Base-by-base conservation (phyloP, 2,113 vertebrate genomes). In the mouse (Mus musculus) region DNA sequence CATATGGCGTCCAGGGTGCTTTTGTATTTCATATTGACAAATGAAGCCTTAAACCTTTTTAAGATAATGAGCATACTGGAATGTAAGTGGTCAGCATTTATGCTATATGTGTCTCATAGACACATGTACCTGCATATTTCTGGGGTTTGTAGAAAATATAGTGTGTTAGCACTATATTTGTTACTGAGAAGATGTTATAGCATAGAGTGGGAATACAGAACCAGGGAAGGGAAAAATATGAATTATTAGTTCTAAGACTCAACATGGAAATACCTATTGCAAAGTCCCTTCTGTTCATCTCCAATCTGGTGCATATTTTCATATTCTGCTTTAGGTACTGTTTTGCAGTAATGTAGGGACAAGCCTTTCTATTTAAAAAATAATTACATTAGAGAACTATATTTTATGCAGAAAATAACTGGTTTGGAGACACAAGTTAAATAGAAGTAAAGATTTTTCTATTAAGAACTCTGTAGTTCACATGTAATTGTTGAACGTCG, bases 401-500 rank as follows among this genome's bases (percentile, higher is more conserved):
- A 67, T n/a, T 67, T 77, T 49, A 63, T 77, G 3, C n/a, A 72
- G 54, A 49, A 95, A 95, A 46, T 2, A 84, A 67, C 49, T 33
- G 52, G 59, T 65, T 46, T 91, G 61, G 71, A 36, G 36, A 52
- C 17, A 30, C 56, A 33, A 88, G 4, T 84, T 39, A 81, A 93
- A 72, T 24, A 94, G 10, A 93, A 95, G 59, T 71, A 77, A 52
- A 26, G 52, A 54, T 86, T 92, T 92, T 87, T 96, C 67, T 93
- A 26, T 67, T 94, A 88, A 92, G n/a, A 96, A 71, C 88, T 46
- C 7, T 65, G 86, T 30, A 59, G 26, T 77, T 94, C 30, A 59
- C 22, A 61, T 95, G 28, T 88, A 61, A 71, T 88, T 90, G 81
- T 89, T 84, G 92, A 95, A 78, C 2, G 92, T 88, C 95, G 49